phyloP scores from a whole-genome alignment of 2,888 invertebrate genomes.

The Tenthredo scrophulariae region DNA sequence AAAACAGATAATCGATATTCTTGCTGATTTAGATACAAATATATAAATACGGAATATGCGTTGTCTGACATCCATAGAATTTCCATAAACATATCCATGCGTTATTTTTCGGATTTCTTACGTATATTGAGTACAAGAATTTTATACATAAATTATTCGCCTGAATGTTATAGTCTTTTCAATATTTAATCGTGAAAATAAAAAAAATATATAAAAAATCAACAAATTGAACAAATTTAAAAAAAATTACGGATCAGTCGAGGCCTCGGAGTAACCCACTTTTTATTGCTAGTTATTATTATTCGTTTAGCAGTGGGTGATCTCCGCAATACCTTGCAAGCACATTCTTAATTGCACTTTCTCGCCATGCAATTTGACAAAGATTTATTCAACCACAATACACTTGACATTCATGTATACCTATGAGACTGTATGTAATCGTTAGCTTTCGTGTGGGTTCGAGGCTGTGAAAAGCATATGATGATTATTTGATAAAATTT shows the following conservation, averaged over 20 bases:
- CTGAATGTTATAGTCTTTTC: not conserved
- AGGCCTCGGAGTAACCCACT: not conserved
- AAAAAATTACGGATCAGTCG: not conserved
- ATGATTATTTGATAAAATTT: not conserved
- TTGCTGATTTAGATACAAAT: not conserved
- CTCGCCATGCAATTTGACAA: constrained; percentile 12
- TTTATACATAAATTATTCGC: not conserved
- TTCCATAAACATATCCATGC: not conserved
- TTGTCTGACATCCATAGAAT: constrained; percentile 16
- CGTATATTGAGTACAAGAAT: not conserved
- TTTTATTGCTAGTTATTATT: not conserved
- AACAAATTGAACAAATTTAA: not conserved
- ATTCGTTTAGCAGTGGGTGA: not conserved
- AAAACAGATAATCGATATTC: not conserved
- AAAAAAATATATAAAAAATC: not conserved
- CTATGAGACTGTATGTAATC: not conserved
- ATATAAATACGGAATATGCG: not conserved
- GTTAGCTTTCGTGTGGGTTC: not conserved
- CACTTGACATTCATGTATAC: constrained; percentile 5
- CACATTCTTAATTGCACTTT: constrained; percentile 9
- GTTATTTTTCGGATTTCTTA: not conserved
- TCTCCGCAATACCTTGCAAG: not conserved
- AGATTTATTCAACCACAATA: constrained; percentile 11
- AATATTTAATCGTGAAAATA: not conserved
- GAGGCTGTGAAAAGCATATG: not conserved